phyloP scores from a whole-genome alignment of 2,113 vertebrate species.

The Sakesphorus luctuosus region DNA sequence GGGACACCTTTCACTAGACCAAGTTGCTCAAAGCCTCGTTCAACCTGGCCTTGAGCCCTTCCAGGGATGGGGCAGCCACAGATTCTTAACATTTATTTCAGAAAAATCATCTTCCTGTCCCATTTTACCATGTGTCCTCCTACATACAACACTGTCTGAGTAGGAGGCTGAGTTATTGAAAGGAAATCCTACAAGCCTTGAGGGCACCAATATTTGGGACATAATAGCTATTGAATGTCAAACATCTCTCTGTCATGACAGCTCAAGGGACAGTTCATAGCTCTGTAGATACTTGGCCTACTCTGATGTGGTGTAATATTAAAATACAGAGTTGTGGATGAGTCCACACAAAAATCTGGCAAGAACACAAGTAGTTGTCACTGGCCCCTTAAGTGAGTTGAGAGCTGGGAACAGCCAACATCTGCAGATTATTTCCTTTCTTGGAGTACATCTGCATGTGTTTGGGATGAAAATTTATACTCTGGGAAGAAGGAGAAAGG shows the following conservation, averaged over 20 bases:
- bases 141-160: neutral
- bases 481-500: neutral
- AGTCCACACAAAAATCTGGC: neutral
- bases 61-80: neutral
- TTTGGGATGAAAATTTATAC: neutral
- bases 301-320: neutral
- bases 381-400: neutral
- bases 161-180: neutral
- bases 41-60: neutral
- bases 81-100: neutral
- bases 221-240: neutral
- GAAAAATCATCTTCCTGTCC: neutral
- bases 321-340: neutral
- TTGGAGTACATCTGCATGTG: neutral
- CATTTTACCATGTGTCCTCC: neutral
- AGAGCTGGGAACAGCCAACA: neutral
- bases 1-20: neutral
- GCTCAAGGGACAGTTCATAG: neutral
- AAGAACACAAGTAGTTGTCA: neutral
- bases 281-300: neutral
- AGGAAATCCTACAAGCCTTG: neutral
- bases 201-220: neutral
- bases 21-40: neutral
- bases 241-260: neutral
- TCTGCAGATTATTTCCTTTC: neutral